Evolutionary conservation across 2,113 vertebrate genomes (phyloP), one percentile per base, ranked within the genome.

Genomic region (Acrocephalus kingi): DNA sequence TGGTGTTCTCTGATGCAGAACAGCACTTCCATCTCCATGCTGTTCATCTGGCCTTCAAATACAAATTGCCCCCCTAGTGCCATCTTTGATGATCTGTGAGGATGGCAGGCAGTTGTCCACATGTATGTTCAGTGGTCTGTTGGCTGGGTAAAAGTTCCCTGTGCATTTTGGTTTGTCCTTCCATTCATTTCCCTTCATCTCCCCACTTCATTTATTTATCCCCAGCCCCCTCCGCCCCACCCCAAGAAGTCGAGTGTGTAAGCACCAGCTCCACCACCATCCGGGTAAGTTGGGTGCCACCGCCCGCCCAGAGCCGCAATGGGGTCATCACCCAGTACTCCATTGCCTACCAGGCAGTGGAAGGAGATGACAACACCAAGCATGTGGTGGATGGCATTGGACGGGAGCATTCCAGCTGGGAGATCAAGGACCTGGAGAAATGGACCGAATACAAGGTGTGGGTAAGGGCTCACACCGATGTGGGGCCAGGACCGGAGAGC

Each of bases 261-360:
- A 99, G 99, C 97, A 98, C 98, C 93, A 99, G 98, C 98, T 99
- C 99, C 95, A 99, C 99, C 95, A 99, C 98, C 91, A 98, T 99
- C 98, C 98, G 99, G 99, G 99, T 99, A 99, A 99, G 99, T 99
- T 99, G 99, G 99, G 99, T 98, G 97, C 98, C 99, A 2, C 99
- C 99, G 5, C 99, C 99, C 2, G 99, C 98, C 21, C 98, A 98
- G 96, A 99, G 99, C 97, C 99, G 98, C 97, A 99, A 99, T 86
- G 99, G 99, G 79, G 94, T 98, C 96, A 99, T 99, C 97, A 99
- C 99, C 96, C 98, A 99, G 96, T 99, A 99, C 98, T 99, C 99
- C 69, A 98, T 99, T 97, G 98, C 98, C 39, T 99, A 99, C 98
- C 98, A 99, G 95, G 99, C 98, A 30, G 97, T 98, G 97, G 98